Base-by-base conservation (phyloP, 2,113 vertebrate species). In the Nematolebias whitei region DNA sequence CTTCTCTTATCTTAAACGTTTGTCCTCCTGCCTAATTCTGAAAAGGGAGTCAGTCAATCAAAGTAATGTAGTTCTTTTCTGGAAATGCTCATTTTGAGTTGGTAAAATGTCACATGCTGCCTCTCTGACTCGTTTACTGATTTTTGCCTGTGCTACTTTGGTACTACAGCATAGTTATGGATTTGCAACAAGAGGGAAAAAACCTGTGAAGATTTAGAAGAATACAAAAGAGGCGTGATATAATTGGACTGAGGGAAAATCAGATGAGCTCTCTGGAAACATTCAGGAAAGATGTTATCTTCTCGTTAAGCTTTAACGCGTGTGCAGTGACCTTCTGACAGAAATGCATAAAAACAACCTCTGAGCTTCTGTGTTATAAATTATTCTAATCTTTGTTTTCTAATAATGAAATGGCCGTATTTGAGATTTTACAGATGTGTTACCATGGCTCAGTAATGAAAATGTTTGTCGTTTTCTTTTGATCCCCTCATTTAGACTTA, bases 181-280 rank as follows among this genome's bases (percentile, higher is more conserved):
- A 56, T 74, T 61, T 43, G 9, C 52, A 63, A 66, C 55, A 52
- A 10, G 1, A 16, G 56, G 1, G 14, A 54, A 54, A 48, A 14
- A 51, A 62, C 23, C 54, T 74, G 74, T 68, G 71, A 74, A 68
- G 63, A 63, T 74, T 78, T 54, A 47, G 64, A 60, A 61, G 51
- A 79, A 66, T 83, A 86, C 64, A 77, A 84, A 58, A 63, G 54
- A n/a, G 74, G 65, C 70, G 44, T 51, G 68, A 54, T 83, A 52
- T 85, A 84, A 87, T 83, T 83, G 66, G 79, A 71, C 59, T 50
- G 24, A 71, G 66, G 73, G 50, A 64, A 74, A 74, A 80, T 66
- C 32, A 76, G 65, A 68, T 65, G 26, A 81, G 55, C 32, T 68
- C 19, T 15, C 38, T 14, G 51, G 41, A 82, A 76, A 80, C 49